A percentile compares a stretch with the other conserved stretches of the same genome.
phyloP scores from a whole-genome alignment of 2,797 vertebrate genomes.

The Gymnocypris eckloni region DNA sequence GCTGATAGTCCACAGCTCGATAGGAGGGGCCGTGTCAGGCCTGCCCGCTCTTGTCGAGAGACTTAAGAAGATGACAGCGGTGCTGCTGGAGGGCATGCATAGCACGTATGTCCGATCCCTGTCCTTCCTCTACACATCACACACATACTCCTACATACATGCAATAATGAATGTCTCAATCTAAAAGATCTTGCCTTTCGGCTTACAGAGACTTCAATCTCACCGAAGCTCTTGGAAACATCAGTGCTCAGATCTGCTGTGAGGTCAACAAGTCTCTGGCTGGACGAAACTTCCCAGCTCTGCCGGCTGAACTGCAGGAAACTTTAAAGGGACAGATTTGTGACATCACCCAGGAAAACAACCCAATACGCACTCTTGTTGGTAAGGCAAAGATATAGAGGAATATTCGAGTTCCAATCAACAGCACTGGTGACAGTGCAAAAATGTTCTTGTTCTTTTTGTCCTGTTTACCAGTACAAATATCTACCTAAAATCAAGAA shows the following conservation, averaged over 20 bases:
- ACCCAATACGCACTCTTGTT: slow-evolving; percentile 86
- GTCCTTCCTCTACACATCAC: background rate
- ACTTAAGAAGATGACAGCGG: slow-evolving; percentile 85
- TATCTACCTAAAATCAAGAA: background rate
- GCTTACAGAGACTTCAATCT: slow-evolving; percentile 81
- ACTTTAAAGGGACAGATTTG: slow-evolving; percentile 87
- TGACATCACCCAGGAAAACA: slow-evolving; percentile 83
- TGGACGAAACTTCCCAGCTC: slow-evolving; percentile 79
- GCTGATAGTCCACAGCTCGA: slow-evolving; percentile 86
- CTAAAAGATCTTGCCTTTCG: background rate
- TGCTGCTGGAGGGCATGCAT: slow-evolving; percentile 90
- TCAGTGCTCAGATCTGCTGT: slow-evolving; percentile 84
- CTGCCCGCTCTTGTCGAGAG: slow-evolving; percentile 81
- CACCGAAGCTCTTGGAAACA: slow-evolving; percentile 81
- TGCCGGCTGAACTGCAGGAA: slow-evolving; percentile 80
- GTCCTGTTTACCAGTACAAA: background rate
- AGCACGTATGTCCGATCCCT: slow-evolving; percentile 78
- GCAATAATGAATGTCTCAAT: background rate
- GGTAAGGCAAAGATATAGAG: slow-evolving; percentile 76
- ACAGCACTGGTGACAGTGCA: background rate
- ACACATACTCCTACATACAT: background rate
- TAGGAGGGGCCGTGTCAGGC: slow-evolving; percentile 82
- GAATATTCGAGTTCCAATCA: background rate
- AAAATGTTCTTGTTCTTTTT: background rate
- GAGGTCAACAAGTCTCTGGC: slow-evolving; percentile 86